Evolutionary conservation across 2,797 vertebrate species (phyloP).

Genomic region (Acipenser ruthenus): DNA sequence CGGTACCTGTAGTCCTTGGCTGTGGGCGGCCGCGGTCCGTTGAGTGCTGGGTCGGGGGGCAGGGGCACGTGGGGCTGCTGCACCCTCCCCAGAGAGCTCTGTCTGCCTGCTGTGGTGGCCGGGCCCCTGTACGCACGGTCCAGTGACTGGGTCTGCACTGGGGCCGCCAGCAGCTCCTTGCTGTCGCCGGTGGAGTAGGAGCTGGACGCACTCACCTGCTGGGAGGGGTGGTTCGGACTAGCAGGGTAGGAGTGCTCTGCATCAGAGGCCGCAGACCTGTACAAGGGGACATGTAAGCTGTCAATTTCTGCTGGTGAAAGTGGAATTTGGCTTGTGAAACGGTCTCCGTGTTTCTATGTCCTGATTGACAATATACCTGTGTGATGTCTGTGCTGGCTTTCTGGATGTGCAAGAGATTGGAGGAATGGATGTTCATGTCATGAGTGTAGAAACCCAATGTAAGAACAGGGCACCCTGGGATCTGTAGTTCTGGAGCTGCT

Average conservation of each 20-base stretch:
- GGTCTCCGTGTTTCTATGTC: too few relatives aligned
- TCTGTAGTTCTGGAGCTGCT: too few relatives aligned
- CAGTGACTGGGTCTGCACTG: slow-evolving; percentile 61
- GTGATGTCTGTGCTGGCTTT: too few relatives aligned
- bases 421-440: too few relatives aligned
- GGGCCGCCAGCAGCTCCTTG: slow-evolving; percentile 64
- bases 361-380: too few relatives aligned
- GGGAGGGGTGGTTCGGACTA: slow-evolving; percentile 73
- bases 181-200: slow-evolving; percentile 53
- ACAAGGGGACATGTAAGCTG: background rate
- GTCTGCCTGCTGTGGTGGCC: slow-evolving; percentile 36
- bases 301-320: too few relatives aligned
- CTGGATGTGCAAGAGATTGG: too few relatives aligned
- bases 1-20: slow-evolving; percentile 75
- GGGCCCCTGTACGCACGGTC: slow-evolving; percentile 67
- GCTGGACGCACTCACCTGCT: slow-evolving; percentile 55
- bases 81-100: slow-evolving; percentile 73
- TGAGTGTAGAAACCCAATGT: too few relatives aligned
- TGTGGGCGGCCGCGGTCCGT: slow-evolving; percentile 73
- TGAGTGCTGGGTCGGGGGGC: slow-evolving; percentile 63
- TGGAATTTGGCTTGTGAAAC: too few relatives aligned
- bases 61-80: slow-evolving; percentile 61
- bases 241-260: slow-evolving; percentile 71
- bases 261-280: slow-evolving; percentile 73
- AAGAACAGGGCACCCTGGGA: too few relatives aligned